A percentile compares a stretch with the other conserved stretches of the same genome.
These are phyloP conservation scores for Scarus forsteni DNA, from an alignment of 2,797 vertebrate species.

Conservation along the genomic window DNA sequence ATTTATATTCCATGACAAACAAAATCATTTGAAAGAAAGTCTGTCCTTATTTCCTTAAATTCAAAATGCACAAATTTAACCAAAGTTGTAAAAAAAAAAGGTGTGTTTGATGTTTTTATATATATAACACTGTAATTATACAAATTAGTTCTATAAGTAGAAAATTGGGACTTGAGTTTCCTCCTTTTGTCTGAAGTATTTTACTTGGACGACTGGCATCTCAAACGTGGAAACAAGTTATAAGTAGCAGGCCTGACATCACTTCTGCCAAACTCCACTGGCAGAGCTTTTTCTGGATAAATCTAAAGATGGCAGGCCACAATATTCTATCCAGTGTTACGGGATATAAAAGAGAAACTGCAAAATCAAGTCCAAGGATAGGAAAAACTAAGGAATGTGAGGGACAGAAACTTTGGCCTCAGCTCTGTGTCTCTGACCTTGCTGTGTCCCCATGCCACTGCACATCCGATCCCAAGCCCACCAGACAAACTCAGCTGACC, in stretches of 20 bases:
- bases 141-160: slow-evolving; percentile 8
- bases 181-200: slow-evolving; percentile 3
- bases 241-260: slow-evolving; percentile 8
- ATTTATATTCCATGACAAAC: too few species aligned
- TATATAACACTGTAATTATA: slow-evolving; percentile 5
- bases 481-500: slow-evolving; percentile 49
- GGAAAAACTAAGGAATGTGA: slow-evolving; percentile 28
- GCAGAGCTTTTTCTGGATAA: slow-evolving; percentile 3
- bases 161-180: slow-evolving; percentile 14
- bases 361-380: slow-evolving; percentile 11
- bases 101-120: slow-evolving; percentile 16
- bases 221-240: not conserved
- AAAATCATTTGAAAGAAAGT: too few species aligned
- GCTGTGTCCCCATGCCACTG: slow-evolving; percentile 40
- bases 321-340: slow-evolving; percentile 1
- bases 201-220: slow-evolving; percentile 9
- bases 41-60: not conserved
- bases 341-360: not conserved
- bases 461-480: slow-evolving; percentile 49
- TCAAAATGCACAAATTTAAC: not conserved
- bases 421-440: slow-evolving; percentile 47
- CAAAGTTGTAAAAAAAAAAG: slow-evolving; percentile 11
- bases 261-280: slow-evolving; percentile 5
- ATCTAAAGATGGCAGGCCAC: slow-evolving; percentile 8
- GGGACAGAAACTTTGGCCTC: slow-evolving; percentile 20